phyloP scores from a whole-genome alignment of 2,113 vertebrate genomes.

The Triplophysa siluroides region DNA sequence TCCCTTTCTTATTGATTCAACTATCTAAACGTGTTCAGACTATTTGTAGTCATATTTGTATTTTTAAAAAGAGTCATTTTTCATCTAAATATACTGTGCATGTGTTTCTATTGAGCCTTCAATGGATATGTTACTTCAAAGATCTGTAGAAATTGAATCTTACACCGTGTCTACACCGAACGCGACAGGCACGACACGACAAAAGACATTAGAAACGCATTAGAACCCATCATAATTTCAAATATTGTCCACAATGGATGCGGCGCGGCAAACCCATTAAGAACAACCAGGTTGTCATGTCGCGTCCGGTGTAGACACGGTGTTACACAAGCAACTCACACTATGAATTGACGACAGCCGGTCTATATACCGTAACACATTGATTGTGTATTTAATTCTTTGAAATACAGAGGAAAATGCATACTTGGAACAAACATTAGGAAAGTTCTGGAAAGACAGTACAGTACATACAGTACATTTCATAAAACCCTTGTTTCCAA shows the following conservation, averaged over 20 bases:
- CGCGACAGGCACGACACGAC: too few relatives aligned
- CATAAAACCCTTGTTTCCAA: background rate
- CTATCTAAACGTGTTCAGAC: slow-evolving; percentile 6
- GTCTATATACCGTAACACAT: too few relatives aligned
- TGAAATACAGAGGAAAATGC: too few relatives aligned
- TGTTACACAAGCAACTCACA: background rate
- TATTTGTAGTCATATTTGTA: background rate
- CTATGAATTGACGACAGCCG: background rate
- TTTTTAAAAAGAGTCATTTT: background rate
- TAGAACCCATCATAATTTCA: too few relatives aligned
- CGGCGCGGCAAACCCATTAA: too few relatives aligned
- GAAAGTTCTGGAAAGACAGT: background rate
- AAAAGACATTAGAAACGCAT: too few relatives aligned
- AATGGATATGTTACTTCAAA: background rate
- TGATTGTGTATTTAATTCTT: too few relatives aligned
- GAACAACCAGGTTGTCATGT: too few relatives aligned
- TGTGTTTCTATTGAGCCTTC: background rate
- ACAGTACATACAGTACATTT: background rate
- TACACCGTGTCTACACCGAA: too few relatives aligned
- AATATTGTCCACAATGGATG: too few relatives aligned
- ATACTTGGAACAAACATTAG: background rate
- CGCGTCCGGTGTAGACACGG: too few relatives aligned
- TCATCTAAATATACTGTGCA: too few relatives aligned
- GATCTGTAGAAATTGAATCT: background rate
- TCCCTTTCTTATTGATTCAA: slow-evolving; percentile 56